These are phyloP conservation scores for Agrypnus murinus DNA, from an alignment of 2,888 invertebrate species.

Conservation along the genomic window DNA sequence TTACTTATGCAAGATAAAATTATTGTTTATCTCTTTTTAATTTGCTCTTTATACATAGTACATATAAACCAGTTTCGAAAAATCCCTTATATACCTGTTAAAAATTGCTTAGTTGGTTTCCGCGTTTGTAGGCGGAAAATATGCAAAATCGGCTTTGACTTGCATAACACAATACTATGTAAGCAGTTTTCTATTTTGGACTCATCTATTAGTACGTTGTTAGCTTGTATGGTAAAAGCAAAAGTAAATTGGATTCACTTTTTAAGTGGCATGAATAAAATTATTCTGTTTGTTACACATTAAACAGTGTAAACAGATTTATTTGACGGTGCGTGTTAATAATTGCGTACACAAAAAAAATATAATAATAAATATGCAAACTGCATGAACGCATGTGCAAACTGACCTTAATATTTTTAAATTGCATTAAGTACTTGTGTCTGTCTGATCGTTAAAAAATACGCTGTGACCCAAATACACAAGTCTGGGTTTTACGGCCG, in stretches of 20 bases:
- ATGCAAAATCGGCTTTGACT: background rate
- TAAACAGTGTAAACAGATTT: background rate
- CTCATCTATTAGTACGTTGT: too few relatives aligned
- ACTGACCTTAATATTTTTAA: constrained; percentile 52
- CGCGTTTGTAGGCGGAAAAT: constrained; percentile 20
- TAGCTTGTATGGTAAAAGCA: too few relatives aligned
- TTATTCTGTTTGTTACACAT: too few relatives aligned
- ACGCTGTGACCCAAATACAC: constrained; percentile 49
- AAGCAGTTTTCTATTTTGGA: too few relatives aligned
- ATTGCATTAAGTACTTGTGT: constrained; percentile 48
- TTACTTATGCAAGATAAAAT: background rate
- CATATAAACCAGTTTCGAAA: background rate
- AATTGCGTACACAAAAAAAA: constrained; percentile 28
- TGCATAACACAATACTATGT: background rate
- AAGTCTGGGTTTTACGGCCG: constrained; percentile 52
- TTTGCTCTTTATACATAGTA: background rate
- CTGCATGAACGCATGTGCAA: constrained; percentile 38
- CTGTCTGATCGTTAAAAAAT: constrained; percentile 47
- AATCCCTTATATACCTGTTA: background rate
- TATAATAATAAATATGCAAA: constrained; percentile 31
- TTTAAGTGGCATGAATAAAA: too few relatives aligned
- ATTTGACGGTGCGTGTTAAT: constrained; percentile 30
- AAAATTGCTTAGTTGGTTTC: constrained; percentile 8
- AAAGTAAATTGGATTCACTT: too few relatives aligned
- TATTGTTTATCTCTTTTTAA: background rate